phyloP scores from a whole-genome alignment of 2,888 invertebrate genomes.

The Nebria brevicollis region DNA sequence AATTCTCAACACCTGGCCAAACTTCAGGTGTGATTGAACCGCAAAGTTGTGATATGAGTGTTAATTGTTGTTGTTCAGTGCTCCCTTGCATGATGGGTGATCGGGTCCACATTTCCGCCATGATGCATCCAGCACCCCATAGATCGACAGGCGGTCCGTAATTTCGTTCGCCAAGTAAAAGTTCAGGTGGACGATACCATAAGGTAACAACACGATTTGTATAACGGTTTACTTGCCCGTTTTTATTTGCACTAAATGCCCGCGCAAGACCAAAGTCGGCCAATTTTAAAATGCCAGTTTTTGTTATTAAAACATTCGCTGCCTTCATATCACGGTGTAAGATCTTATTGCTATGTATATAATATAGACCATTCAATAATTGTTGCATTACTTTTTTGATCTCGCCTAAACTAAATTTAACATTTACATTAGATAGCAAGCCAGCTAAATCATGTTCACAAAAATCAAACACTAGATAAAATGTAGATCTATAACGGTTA shows the following conservation, averaged over 20 bases:
- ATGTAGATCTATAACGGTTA: conserved; percentile 85
- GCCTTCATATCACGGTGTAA: conserved; percentile 98
- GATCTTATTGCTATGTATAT: conserved; percentile 96
- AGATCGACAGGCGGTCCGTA: conserved; percentile 98
- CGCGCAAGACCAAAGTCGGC: conserved; percentile 98
- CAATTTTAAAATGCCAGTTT: conserved; percentile 91
- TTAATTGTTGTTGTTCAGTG: conserved; percentile 95
- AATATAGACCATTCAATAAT: conserved; percentile 88
- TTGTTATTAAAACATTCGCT: conserved; percentile 97
- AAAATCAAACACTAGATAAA: conserved; percentile 97
- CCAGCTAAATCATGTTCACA: conserved; percentile 99
- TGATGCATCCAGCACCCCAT: conserved; percentile 98
- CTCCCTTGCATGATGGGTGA: conserved; percentile 96
- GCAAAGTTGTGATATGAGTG: conserved; percentile 93
- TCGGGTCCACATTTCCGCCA: conserved; percentile 99
- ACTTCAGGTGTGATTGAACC: conserved; percentile 94
- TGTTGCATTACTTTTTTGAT: conserved; percentile 95
- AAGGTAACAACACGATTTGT: conserved; percentile 98
- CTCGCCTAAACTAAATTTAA: conserved; percentile 95
- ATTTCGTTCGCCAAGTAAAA: conserved; percentile 84
- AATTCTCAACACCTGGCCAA: conserved; percentile 92
- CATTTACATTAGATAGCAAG: conserved; percentile 91
- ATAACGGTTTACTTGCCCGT: conserved; percentile 76
- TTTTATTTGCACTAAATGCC: conserved; percentile 89
- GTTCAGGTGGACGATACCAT: conserved; percentile 87